These are phyloP conservation scores for Chrysoperla carnea DNA, from an alignment of 1,140 invertebrate species.

Conservation along the genomic window DNA sequence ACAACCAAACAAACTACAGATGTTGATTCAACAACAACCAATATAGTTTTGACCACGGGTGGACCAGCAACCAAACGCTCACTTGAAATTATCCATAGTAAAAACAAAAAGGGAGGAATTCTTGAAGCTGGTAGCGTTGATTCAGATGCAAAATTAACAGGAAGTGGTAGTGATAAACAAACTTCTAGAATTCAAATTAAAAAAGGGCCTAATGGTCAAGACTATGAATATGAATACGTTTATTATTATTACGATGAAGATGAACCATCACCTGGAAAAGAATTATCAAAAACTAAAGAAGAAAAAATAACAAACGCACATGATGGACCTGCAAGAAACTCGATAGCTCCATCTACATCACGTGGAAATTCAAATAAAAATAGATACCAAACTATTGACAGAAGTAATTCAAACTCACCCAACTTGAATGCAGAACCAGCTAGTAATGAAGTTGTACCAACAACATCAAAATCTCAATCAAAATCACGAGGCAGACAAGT, in stretches of 20 bases:
- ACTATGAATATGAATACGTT: slow-evolving; percentile 81
- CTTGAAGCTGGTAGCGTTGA: slow-evolving; percentile 10
- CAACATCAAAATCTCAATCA: slow-evolving; percentile 21
- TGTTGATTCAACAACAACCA: slow-evolving; percentile 7
- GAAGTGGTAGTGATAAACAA: slow-evolving; percentile 23
- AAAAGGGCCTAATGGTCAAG: slow-evolving; percentile 76
- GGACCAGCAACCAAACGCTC: slow-evolving; percentile 5
- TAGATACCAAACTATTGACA: slow-evolving; percentile 43
- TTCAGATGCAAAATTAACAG: slow-evolving; percentile 8
- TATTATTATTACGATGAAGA: slow-evolving; percentile 83
- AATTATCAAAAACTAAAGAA: background rate
- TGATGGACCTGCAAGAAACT: slow-evolving; percentile 33
- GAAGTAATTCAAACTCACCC: slow-evolving; percentile 16
- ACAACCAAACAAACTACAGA: slow-evolving; percentile 12
- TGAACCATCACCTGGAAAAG: slow-evolving; percentile 7
- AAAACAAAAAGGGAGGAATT: slow-evolving; percentile 4
- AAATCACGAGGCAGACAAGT: slow-evolving; percentile 37
- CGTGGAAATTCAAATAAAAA: slow-evolving; percentile 18
- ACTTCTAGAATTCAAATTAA: slow-evolving; percentile 60
- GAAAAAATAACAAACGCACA: slow-evolving; percentile 26
- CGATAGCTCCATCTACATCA: slow-evolving; percentile 20
- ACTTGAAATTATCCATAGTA: background rate
- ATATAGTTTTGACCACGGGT: slow-evolving; percentile 16
- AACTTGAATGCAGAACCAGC: slow-evolving; percentile 24
- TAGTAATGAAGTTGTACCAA: slow-evolving; percentile 48